A percentile compares a stretch with the other conserved stretches of the same genome.
phyloP scores from a whole-genome alignment of 2,888 invertebrate species.

The Pantelozetes paolii region DNA sequence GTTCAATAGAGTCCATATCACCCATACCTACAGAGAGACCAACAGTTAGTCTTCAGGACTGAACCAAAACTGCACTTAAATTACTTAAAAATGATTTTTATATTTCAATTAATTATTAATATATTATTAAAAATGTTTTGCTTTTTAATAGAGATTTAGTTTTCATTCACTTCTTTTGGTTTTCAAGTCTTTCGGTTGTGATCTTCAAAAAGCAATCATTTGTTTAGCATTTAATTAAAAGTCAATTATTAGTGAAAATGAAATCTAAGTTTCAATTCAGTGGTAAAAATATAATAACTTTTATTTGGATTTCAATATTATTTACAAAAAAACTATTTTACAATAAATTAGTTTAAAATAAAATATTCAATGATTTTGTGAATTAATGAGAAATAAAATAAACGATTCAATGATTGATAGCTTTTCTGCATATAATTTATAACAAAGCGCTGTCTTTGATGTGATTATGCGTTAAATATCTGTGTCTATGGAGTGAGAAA shows the following conservation, averaged over 20 bases:
- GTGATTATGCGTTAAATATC: not conserved
- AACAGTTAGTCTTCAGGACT: not conserved
- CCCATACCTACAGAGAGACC: not conserved
- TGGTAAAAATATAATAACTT: not conserved
- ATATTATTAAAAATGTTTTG: not conserved
- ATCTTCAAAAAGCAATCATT: too few relatives aligned
- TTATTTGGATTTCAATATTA: slow-evolving; percentile 9
- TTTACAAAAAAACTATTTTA: slow-evolving; percentile 34
- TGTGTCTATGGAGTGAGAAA: slow-evolving; percentile 24
- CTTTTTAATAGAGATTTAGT: too few relatives aligned
- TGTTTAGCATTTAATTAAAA: too few relatives aligned
- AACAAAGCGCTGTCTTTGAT: slow-evolving; percentile 29
- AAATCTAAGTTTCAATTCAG: too few relatives aligned
- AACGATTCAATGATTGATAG: not conserved
- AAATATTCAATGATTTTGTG: not conserved
- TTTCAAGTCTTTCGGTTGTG: too few relatives aligned
- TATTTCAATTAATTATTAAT: not conserved
- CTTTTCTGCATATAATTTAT: slow-evolving; percentile 1
- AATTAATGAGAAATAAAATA: too few relatives aligned
- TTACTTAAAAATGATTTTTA: not conserved
- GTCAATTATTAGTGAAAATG: too few relatives aligned
- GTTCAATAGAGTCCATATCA: not conserved
- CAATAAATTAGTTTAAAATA: slow-evolving; percentile 34
- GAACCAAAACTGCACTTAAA: not conserved
- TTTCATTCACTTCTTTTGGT: too few relatives aligned